Evolutionary conservation across 1,140 invertebrate genomes (phyloP), one percentile per base, ranked within the genome.

Genomic region (Ceratina japonica): DNA sequence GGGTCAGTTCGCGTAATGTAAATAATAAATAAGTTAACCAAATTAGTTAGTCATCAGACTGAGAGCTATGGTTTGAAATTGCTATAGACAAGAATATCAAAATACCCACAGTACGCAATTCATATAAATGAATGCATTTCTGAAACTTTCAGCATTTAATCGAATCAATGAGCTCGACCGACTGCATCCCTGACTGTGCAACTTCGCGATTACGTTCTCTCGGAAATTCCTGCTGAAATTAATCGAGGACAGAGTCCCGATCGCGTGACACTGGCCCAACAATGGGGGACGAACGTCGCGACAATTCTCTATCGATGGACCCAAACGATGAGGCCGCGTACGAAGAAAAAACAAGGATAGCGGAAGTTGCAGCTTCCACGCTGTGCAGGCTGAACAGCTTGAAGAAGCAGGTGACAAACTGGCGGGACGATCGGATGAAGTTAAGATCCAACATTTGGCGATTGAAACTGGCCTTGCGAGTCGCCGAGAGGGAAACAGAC

Each of bases 371-470:
- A 0, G 71, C 73, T 0, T n/a, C 69, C 49, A 80, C 83, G 0
- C 49, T 88, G 22, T 63, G 73, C 61, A 75, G 80, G 15, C 54
- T 88, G 56, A 85, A 87, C 27, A 27, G 54, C 54, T 78, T 80
- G 66, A 87, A 86, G 70, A 84, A 74, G 79, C 80, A 82, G 58
- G 82, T 87, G 69, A 84, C 69, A 44, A 31, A 68, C 20, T 86
- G 87, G 81, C 77, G 54, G 0, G 65, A 81, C n/a, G 87, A 88
- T 37, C 83, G 83, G 27, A 66, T 51, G 37, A 81, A 65, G 18
- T 56, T 84, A 16, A 78, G 75, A 24, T 81, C 77, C 20, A 86
- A 87, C 61, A 84, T 87, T 58, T 80, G 70, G 52, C 79, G 79
- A 1, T 52, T 89, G 68, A 82, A 79, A 68, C 65, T 80, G 15